Base-by-base conservation (phyloP, 2,113 vertebrate species). In the Pipra filicauda region DNA sequence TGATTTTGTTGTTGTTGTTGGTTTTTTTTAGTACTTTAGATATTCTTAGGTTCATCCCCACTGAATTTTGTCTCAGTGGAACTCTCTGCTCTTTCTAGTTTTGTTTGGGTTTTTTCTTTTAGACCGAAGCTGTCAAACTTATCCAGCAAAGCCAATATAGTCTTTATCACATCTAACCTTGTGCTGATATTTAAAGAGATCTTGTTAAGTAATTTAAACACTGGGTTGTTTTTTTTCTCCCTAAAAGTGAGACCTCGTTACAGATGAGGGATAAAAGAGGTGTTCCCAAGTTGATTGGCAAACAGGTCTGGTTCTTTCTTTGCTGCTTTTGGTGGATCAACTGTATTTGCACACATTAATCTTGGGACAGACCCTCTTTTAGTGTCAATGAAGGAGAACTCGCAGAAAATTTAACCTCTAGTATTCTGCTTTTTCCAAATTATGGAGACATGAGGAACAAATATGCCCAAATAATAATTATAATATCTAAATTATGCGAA, bases 181-280 rank as follows among this genome's bases (percentile, higher is more conserved):
- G 78, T 51, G 54, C 82, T 88, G 89, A 64, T 95, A 83, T 44
- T 93, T 92, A 73, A 85, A 59, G 76, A 75, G 66, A 44, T 89
- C 73, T 91, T 77, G 30, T 52, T 44, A 85, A 95, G 70, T 91
- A 82, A 79, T 85, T 97, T 84, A 65, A 95, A 49, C 57, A 41
- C 23, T 49, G 33, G 6, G 2, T 61, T 21, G 2, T 1, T 12
- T 33, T n/a, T 64, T 26, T 5, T 6, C 28, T 48, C 15, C 14
- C 12, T 83, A 11, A 21, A 84, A 84, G 14, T 37, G 30, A 90
- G 22, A 27, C 15, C 51, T 74, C 5, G 0, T 58, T 90, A 20
- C 0, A 0, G 21, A 27, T 59, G 64, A 41, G 74, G 23, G 31
- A 57, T 76, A 44, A 62, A 71, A 54, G 30, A 49, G 14, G 3